Conservation (phyloP, 35 echinoderm and acorn worm species). For the Acanthaster planci region DNA sequence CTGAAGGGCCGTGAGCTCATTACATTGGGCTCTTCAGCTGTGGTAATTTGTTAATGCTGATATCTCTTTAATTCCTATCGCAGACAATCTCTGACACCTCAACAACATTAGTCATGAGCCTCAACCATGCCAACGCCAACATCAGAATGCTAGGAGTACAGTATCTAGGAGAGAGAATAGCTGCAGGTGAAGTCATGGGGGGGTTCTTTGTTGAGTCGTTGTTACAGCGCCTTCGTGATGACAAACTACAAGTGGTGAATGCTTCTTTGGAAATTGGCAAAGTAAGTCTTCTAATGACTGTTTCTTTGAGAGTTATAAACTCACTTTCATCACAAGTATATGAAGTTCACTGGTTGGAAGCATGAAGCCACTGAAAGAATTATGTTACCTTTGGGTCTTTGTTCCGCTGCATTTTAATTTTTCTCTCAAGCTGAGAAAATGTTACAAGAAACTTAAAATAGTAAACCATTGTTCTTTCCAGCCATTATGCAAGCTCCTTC, state of each 20-base stretch:
- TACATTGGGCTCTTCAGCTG: neutral
- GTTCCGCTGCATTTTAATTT: too few species aligned
- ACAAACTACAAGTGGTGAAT: constrained; percentile 43
- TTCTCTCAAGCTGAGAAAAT: too few species aligned
- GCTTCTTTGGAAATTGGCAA: constrained; percentile 61
- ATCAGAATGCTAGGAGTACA: constrained; percentile 66
- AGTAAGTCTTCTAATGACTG: constrained; percentile 24
- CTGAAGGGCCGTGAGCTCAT: too few species aligned
- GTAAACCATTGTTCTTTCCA: neutral
- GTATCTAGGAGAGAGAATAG: constrained; percentile 41
- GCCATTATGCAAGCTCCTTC: constrained; percentile 16
- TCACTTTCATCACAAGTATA: too few species aligned
- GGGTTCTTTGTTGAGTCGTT: constrained; percentile 62
- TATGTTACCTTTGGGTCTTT: too few species aligned
- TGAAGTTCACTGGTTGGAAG: too few species aligned
- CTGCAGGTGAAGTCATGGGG: constrained; percentile 48
- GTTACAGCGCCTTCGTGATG: constrained; percentile 63
- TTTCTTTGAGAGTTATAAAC: too few species aligned
- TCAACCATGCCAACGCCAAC: constrained; percentile 78
- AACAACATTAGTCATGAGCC: constrained; percentile 78
- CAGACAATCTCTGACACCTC: constrained; percentile 67
- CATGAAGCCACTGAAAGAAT: too few species aligned
- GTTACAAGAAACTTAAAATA: too few species aligned
- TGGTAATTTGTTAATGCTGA: too few species aligned
- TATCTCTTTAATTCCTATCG: neutral